Base-by-base conservation (phyloP, 2,797 vertebrate genomes). In the Natrix natrix region DNA sequence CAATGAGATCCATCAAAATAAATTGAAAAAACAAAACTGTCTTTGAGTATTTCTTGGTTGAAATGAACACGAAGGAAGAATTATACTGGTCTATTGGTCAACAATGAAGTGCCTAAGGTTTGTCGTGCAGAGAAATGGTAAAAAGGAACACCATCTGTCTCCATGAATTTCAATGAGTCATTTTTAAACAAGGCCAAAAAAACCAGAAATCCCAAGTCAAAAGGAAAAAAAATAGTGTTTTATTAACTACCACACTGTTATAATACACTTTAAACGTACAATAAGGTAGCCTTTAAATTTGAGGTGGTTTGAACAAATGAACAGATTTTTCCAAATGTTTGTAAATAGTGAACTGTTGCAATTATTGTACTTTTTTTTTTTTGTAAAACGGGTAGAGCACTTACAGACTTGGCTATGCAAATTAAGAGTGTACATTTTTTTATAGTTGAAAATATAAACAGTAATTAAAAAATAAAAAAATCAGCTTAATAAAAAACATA, bases 141-240 rank as follows among this genome's bases (percentile, higher is more conserved):
- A 48, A 93, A 93, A 93, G 92, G 13, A 7, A 32, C 2, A 54
- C 16, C 24, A 57, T n/a, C 28, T 63, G 28, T n/a, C 56, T 32
- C 56, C 17, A 28, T 37, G 78, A 90, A 24, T 4, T 16, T 17
- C 26, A 86, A 63, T 14, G 78, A 74, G n/a, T 91, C 22, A 52
- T 37, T 56, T 87, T 91, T 93, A 61, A 61, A 20, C 60, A 13
- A 52, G 87, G 91, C 94, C 96, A 96, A 97, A 96, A 98, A 94
- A 95, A 98, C 97, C 97, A 97, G 97, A 97, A 97, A 97, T 96
- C 95, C 94, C 97, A 97, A 92, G 95, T 98, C 97, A 97, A 98
- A 98, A 98, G 98, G 87, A 98, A 97, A 98, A 98, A 98, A 98
- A 98, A 98, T 98, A 98, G 98, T 98, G 98, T 98, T 98, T 98